Evolutionary conservation across 2,888 invertebrate genomes (phyloP).

Genomic region (Baronia brevicornis): DNA sequence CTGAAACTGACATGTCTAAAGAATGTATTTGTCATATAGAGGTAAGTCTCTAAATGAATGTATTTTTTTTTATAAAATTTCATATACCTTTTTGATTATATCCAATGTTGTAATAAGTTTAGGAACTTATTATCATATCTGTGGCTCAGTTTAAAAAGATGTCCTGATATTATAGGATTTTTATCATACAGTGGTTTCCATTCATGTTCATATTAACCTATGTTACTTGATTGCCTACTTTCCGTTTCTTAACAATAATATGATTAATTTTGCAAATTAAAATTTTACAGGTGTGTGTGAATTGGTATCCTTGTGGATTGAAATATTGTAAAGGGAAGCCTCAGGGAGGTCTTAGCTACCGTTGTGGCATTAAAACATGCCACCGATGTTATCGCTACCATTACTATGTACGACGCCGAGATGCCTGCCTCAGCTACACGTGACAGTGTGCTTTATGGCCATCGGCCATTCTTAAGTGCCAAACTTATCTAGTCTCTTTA

Average conservation of each 20-base stretch:
- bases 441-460: conserved; percentile 44
- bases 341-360: conserved; percentile 81
- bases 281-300: conserved; percentile 79
- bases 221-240: too few relatives aligned
- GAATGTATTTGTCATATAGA: conserved; percentile 91
- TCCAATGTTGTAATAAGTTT: too few relatives aligned
- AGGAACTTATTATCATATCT: too few relatives aligned
- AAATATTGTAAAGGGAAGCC: conserved; percentile 94
- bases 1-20: conserved; percentile 79
- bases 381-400: conserved; percentile 91
- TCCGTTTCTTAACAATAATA: too few relatives aligned
- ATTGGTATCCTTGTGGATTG: conserved; percentile 97
- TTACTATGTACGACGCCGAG: conserved; percentile 89
- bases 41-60: conserved; percentile 42
- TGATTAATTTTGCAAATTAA: too few relatives aligned
- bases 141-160: too few relatives aligned
- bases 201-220: neutral
- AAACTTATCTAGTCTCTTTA: conserved; percentile 26
- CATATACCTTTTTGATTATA: neutral
- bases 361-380: conserved; percentile 97
- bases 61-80: neutral
- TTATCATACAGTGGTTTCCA: neutral
- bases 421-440: conserved; percentile 57
- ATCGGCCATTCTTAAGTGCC: conserved; percentile 23
- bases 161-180: too few relatives aligned